Conservation (phyloP, 2,797 vertebrate species). For the Tragopan temminckii region DNA sequence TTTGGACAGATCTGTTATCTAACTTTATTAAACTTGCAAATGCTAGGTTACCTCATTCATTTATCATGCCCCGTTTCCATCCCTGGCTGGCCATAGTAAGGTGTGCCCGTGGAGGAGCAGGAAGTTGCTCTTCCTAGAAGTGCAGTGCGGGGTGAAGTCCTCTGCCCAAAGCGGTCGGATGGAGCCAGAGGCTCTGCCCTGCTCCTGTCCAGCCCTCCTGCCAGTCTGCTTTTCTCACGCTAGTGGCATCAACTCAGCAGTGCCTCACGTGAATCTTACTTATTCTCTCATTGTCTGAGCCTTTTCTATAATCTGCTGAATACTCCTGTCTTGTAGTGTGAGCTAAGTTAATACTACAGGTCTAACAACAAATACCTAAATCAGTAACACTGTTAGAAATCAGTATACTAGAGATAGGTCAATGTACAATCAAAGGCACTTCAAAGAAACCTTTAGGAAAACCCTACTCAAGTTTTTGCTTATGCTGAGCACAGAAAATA, state of each 20-base stretch:
- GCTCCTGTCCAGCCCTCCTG: neutral
- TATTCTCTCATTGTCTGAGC: neutral
- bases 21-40: neutral
- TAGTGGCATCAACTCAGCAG: neutral
- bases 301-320: neutral
- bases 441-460: neutral
- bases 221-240: neutral
- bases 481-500: neutral
- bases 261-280: neutral
- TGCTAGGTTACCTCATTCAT: neutral
- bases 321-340: neutral
- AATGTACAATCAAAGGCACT: neutral
- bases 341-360: neutral
- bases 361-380: neutral
- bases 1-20: neutral
- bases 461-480: neutral
- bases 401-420: too few species aligned
- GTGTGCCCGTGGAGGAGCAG: rapidly evolving
- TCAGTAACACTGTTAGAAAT: neutral
- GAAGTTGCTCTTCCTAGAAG: neutral
- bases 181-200: neutral
- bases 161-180: neutral
- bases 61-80: neutral
- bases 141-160: neutral
- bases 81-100: neutral